These are phyloP conservation scores for Amphipoea oculea DNA, from an alignment of 2,888 invertebrate genomes.

Conservation along the genomic window DNA sequence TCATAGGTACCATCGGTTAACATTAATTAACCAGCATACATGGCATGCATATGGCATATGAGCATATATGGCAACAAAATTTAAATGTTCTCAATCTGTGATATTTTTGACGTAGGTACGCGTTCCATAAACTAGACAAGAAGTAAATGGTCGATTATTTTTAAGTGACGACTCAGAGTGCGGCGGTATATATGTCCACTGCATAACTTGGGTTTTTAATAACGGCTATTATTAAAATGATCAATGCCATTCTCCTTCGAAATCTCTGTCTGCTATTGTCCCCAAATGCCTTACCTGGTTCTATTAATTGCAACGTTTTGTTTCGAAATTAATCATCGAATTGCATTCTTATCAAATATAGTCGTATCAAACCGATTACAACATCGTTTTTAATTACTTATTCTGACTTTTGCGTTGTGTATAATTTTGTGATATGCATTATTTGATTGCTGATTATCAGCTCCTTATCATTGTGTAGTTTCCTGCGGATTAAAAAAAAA, in stretches of 20 bases:
- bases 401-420: background rate
- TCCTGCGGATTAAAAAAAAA: too few species aligned
- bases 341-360: slow-evolving; percentile 31
- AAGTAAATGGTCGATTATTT: background rate
- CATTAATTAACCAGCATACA: background rate
- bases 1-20: background rate
- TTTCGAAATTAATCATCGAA: slow-evolving; percentile 9
- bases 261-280: background rate
- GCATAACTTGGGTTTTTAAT: background rate
- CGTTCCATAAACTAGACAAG: background rate
- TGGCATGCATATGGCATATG: background rate
- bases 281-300: background rate
- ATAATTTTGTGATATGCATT: background rate
- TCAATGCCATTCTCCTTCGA: background rate
- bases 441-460: slow-evolving; percentile 25
- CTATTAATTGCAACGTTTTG: background rate
- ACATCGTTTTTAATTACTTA: too few species aligned
- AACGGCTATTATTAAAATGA: background rate
- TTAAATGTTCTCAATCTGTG: too few species aligned
- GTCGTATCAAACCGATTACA: background rate
- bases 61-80: background rate
- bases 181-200: background rate
- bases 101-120: too few species aligned
- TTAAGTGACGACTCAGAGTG: background rate
- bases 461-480: background rate